Evolutionary conservation across 35 echinoderm and acorn worm species (phyloP), one percentile per base, ranked within the genome.

Genomic region (Ptychodera flava): DNA sequence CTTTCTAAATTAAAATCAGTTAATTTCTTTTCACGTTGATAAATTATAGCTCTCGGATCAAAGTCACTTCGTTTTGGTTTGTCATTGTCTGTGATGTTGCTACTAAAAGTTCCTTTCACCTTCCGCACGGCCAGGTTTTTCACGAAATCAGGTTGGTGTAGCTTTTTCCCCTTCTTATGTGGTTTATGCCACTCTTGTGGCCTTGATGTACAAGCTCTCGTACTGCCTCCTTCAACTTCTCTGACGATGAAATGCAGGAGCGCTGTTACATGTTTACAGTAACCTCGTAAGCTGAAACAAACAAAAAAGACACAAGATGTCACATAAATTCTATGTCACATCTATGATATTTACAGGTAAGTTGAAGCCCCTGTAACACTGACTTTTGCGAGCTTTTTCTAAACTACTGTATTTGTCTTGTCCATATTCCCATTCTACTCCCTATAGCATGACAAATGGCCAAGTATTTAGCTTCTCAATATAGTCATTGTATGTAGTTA

Each of bases 191-290:
- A 91, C 45, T 85, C 82, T 80, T 84, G 80, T 30, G 76, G 45
- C 31, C 90, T 79, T 0, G 89, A 94, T 2, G 88, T 94, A 29
- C 85, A 87, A 6, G 85, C 78, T 33, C 38, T 2, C 32, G 90
- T 94, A 14, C 80, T 35, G 28, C 89, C 89, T 53, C 81, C 34
- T 38, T 90, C 92, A 30, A 94, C 92, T 31, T 77, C 82, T 36
- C 82, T 88, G 16, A 86, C 91, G 16, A 93, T 80, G 35, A 88
- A 84, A 90, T 84, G 80, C 37, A 91, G 64, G 16, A 88, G 32
- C 1, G 81, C 89, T 16, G 89, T 35, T 31, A 94, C 84, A 76
- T 94, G 93, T 77, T 94, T 94, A 86, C 93, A 91, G 12, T 80
- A 87, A 82, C 89, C 89, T 75, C 91, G 89, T 32, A 94, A 35